Evolutionary conservation across 1,140 invertebrate genomes (phyloP).

Genomic region (Microplitis demolitor): DNA sequence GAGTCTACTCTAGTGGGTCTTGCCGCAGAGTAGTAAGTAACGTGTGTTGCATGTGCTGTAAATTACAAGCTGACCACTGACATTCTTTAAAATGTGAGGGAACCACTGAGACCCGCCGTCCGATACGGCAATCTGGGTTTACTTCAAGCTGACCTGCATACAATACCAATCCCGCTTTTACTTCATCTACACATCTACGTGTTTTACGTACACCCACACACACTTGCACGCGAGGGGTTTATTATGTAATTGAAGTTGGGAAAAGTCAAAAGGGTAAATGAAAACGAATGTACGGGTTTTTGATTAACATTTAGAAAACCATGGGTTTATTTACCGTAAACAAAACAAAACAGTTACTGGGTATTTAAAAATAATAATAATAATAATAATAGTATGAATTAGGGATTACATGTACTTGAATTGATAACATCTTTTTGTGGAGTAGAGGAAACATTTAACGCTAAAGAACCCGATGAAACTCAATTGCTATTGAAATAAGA

Average conservation of each 20-base stretch:
- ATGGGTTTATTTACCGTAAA: too few relatives aligned
- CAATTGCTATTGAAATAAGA: not conserved
- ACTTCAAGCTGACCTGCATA: slow-evolving; percentile 6
- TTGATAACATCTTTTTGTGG: not conserved
- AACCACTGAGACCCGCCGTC: not conserved
- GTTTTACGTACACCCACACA: too few relatives aligned
- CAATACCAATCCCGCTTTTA: not conserved
- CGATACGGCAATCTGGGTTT: slow-evolving; percentile 7
- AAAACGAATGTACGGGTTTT: too few relatives aligned
- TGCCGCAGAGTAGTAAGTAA: slow-evolving; percentile 8
- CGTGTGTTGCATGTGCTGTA: slow-evolving; percentile 26
- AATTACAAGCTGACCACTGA: slow-evolving; percentile 13
- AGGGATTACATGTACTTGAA: not conserved
- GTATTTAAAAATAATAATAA: too few relatives aligned
- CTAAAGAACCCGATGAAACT: not conserved
- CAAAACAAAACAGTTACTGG: too few relatives aligned
- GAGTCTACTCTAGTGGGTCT: too few relatives aligned
- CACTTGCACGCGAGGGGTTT: not conserved
- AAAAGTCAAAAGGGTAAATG: not conserved
- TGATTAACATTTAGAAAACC: too few relatives aligned
- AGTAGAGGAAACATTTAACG: not conserved
- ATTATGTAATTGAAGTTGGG: slow-evolving; percentile 5
- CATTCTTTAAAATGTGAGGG: slow-evolving; percentile 7
- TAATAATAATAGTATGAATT: too few relatives aligned
- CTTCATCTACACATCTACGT: not conserved